A percentile compares a stretch with the other conserved stretches of the same genome.
phyloP scores from a whole-genome alignment of 2,113 vertebrate species.

The human (Homo sapiens) region DNA sequence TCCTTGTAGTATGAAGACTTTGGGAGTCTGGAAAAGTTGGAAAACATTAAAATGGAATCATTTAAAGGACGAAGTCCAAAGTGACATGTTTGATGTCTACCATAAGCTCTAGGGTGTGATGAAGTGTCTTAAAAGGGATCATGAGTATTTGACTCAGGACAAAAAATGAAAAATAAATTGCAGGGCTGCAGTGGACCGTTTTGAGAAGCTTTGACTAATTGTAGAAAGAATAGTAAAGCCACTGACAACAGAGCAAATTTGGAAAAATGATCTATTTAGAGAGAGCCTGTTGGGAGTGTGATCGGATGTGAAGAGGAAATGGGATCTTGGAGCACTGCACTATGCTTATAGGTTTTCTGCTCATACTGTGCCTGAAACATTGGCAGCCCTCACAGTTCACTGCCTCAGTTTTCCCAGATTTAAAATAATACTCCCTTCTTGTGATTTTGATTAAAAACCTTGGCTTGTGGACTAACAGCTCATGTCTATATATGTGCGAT shows the following conservation, averaged over 20 bases:
- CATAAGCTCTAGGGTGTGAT: slow-evolving; percentile 49
- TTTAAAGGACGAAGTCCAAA: slow-evolving; percentile 16
- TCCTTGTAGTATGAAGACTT: not conserved
- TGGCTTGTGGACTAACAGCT: not conserved
- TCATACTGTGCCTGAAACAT: not conserved
- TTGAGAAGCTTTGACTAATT: slow-evolving; percentile 68
- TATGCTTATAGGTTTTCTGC: not conserved
- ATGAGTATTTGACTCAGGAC: slow-evolving; percentile 45
- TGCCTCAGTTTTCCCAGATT: slow-evolving; percentile 30
- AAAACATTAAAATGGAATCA: slow-evolving; percentile 52
- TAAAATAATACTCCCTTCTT: slow-evolving; percentile 23
- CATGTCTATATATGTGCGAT: not conserved
- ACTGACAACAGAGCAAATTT: slow-evolving; percentile 58
- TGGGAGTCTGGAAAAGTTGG: slow-evolving; percentile 28
- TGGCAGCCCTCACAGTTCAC: not conserved
- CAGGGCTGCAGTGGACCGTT: slow-evolving; percentile 31
- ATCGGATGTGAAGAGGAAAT: slow-evolving; percentile 24
- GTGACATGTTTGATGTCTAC: slow-evolving; percentile 9
- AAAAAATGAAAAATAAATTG: slow-evolving; percentile 65
- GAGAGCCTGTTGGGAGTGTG: slow-evolving; percentile 53
- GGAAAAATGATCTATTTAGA: slow-evolving; percentile 64
- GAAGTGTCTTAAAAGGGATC: slow-evolving; percentile 58
- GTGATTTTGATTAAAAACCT: slow-evolving; percentile 35
- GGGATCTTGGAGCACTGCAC: not conserved
- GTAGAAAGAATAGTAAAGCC: slow-evolving; percentile 50